Evolutionary conservation across 2,888 invertebrate genomes (phyloP), one percentile per base, ranked within the genome.

Genomic region (Drosophila atripex): DNA sequence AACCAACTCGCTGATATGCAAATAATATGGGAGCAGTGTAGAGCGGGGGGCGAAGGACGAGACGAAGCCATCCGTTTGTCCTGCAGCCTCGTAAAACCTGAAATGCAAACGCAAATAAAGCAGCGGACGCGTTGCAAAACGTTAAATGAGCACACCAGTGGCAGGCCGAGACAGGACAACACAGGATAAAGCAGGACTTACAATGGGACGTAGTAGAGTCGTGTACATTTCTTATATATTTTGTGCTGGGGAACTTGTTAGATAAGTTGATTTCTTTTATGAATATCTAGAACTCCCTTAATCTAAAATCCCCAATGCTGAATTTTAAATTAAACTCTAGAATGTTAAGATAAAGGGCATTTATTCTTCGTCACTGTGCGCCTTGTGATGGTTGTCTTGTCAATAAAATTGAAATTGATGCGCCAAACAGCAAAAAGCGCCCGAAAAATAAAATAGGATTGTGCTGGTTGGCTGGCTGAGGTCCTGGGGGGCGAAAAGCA

Each of bases 361-460:
- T 74, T 16, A 35, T 8, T 32, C 11, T 47, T 63, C 45, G 6
- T 7, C 11, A 18, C 1, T 3, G 7, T n/a, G 12, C 1, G 11
- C 3, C 39, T 18, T 16, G 39, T 52, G 65, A 46, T 45, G 53
- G 61, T 52, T 66, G 74, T 65, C 60, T 78, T 83, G 86, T 80
- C 84, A 86, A 86, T 84, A 85, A 85, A 85, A 86, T 88, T 80
- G 86, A 86, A 85, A 85, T 85, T 88, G 84, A 88, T 88, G 88
- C 88, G 86, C 59, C 80, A 80, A 85, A 87, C 77, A 75, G 68
- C 51, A 66, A 65, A 83, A 70, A 68, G 73, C 84, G 66, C 58
- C 63, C 80, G 71, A 64, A 63, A 79, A 77, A 83, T 82, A 79
- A 86, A 83, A 83, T 66, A 61, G 71, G 80, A 80, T 73, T 69